Evolutionary conservation across 1,140 invertebrate species (phyloP).

Genomic region (Araneus ventricosus): DNA sequence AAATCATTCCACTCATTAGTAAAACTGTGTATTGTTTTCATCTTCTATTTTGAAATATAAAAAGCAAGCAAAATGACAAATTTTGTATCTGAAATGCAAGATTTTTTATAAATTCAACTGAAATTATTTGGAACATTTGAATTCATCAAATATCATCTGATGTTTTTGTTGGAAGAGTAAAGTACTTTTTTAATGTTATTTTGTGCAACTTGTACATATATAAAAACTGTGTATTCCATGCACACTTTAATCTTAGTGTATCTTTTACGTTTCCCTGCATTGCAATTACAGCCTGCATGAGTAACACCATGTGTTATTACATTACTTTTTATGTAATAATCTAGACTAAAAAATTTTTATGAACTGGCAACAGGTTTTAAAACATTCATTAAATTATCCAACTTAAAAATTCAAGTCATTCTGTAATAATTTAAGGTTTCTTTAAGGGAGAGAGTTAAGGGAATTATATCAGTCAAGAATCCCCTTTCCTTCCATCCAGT

Average conservation of each 20-base stretch:
- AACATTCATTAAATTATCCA: too few species aligned
- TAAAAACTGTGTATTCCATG: not conserved
- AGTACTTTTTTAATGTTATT: not conserved
- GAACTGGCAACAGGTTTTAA: not conserved
- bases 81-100: not conserved
- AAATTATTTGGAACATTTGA: not conserved
- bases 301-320: not conserved
- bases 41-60: not conserved
- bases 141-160: not conserved
- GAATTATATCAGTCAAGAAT: too few species aligned
- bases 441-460: too few species aligned
- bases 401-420: too few species aligned
- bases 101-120: not conserved
- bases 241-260: not conserved
- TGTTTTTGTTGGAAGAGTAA: not conserved
- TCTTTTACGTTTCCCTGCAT: not conserved
- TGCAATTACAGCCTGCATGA: not conserved
- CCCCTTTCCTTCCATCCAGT: too few species aligned
- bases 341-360: not conserved
- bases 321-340: constrained; percentile 1
- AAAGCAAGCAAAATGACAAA: not conserved
- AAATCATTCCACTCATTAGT: not conserved
- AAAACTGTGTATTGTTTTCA: not conserved
- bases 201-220: not conserved
- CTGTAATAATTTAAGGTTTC: too few species aligned